Evolutionary conservation across 2,113 vertebrate species (phyloP), one percentile per base, ranked within the genome.

Genomic region (Actenoides lindsayi): DNA sequence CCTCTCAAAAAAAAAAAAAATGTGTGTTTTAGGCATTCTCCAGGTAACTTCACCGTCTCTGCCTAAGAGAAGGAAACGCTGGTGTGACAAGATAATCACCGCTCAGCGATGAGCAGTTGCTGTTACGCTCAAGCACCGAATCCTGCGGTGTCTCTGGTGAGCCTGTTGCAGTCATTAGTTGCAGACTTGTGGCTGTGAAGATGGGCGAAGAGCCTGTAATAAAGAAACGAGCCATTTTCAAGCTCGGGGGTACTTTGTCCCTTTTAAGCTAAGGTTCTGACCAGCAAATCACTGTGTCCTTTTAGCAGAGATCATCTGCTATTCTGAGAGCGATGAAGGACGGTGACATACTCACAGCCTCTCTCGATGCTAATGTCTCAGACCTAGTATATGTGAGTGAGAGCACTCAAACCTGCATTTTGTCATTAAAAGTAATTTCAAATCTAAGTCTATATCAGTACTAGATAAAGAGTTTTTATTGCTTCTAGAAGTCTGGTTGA

Each of bases 61-160:
- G 63, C 88, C 67, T 69, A 75, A 86, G 71, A 94, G 83, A 64
- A 80, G 54, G 74, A 91, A 81, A 63, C 0, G 3, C n/a, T 94
- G 44, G 24, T 73, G 80, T 91, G 95, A 95, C 85, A 83, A 91
- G 87, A 84, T 96, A 95, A 96, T 95, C 85, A 25, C 23, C 68
- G 28, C 69, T 93, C 83, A 42, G 60, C 5, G 1, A 70, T 39
- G 87, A 92, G 71, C 59, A 69, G 54, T 16, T 53, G 50, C 51
- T 83, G 74, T 83, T 91, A 37, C 27, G 64, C 44, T 73, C 25
- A 78, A 83, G 9, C 75, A 62, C 59, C 1, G 3, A 78, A 44
- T 59, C 69, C 68, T 53, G 50, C 65, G 59, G 54, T 21, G 50
- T n/a, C 73, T 91, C 65, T 53, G 54, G 44, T 25, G 68, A 93